Conservation (phyloP, 2,797 vertebrate genomes). For the Otolemur crassicaudatus region DNA sequence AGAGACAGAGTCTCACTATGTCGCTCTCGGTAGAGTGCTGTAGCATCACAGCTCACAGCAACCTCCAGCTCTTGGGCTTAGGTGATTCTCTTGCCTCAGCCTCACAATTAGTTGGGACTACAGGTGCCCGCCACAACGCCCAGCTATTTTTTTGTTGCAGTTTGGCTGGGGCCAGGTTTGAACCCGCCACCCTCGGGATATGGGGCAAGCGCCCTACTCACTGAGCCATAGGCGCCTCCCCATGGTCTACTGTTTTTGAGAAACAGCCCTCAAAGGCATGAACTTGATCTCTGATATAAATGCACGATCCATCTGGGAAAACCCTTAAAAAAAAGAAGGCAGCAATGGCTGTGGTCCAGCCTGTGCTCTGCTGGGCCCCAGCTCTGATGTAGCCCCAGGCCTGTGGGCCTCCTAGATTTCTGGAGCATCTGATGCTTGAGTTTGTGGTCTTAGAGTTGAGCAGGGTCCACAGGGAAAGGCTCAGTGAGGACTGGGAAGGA, state of each 20-base stretch:
- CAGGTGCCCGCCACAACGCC: too few species aligned
- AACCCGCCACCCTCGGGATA: too few species aligned
- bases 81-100: too few species aligned
- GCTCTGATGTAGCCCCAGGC: background rate
- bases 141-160: too few species aligned
- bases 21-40: too few species aligned
- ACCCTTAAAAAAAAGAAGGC: background rate
- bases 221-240: too few species aligned
- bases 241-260: background rate
- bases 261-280: background rate
- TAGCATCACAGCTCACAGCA: too few species aligned
- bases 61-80: too few species aligned
- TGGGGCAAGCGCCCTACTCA: too few species aligned
- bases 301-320: background rate
- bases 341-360: fast-evolving
- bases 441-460: background rate
- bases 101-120: too few species aligned
- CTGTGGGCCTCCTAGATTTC: background rate
- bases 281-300: background rate
- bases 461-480: background rate
- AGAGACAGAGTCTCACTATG: too few species aligned
- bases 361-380: background rate
- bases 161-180: too few species aligned
- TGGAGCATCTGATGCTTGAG: background rate
- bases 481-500: background rate